A percentile compares a stretch with the other conserved stretches of the same genome.
These are phyloP conservation scores for Nycticorax nycticorax DNA, from an alignment of 2,113 vertebrate species.

Conservation along the genomic window DNA sequence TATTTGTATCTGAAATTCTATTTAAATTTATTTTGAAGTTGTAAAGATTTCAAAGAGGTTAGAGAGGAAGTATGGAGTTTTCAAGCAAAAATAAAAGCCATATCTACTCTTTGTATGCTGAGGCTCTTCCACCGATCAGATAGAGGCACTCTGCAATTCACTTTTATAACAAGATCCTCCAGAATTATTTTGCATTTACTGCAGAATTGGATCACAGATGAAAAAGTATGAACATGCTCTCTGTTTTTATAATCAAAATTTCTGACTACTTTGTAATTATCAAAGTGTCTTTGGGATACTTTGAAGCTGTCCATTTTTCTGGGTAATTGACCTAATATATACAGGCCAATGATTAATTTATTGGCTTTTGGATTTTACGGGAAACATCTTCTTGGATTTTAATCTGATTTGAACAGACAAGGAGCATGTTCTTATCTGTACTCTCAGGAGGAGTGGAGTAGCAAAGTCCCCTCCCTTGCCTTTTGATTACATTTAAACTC, in stretches of 20 bases:
- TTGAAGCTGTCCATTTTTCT: background rate
- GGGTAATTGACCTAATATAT: background rate
- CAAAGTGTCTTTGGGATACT: background rate
- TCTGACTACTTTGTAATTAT: background rate
- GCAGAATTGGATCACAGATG: background rate
- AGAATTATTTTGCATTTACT: background rate
- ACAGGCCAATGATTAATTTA: background rate
- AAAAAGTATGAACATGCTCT: background rate
- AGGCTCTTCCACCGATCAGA: background rate
- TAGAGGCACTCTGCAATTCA: background rate
- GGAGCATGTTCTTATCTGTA: background rate
- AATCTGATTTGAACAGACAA: background rate
- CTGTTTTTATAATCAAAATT: background rate
- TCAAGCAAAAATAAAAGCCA: background rate
- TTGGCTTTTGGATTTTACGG: background rate
- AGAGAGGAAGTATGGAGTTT: background rate
- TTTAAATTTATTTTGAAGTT: slow-evolving; percentile 10
- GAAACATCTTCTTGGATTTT: background rate
- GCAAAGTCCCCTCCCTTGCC: background rate
- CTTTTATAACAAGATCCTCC: background rate
- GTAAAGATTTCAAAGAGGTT: background rate
- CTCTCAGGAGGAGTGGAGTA: background rate
- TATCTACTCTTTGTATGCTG: background rate
- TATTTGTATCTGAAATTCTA: background rate
- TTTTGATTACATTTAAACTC: slow-evolving; percentile 17